Conservation (phyloP, 2,797 vertebrate genomes). For the Anas flavirostris region DNA sequence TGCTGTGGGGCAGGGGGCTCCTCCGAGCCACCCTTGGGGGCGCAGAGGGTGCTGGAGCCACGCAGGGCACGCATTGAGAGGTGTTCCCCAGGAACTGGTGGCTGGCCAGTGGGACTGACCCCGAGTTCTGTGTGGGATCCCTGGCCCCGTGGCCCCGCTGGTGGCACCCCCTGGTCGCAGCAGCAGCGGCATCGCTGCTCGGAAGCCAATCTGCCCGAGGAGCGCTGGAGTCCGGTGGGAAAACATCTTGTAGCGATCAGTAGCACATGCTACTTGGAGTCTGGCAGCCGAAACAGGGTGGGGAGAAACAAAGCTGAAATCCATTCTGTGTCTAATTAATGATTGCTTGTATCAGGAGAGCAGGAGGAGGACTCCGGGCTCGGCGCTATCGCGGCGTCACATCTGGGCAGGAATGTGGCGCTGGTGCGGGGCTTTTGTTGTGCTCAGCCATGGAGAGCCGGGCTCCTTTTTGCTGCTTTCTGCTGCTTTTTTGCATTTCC, state of each 20-base stretch:
- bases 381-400: slow-evolving; percentile 5
- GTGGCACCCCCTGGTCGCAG: not conserved
- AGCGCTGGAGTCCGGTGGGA: not conserved
- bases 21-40: not conserved
- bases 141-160: not conserved
- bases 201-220: not conserved
- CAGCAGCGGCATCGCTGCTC: not conserved
- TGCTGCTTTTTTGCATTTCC: not conserved
- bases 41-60: not conserved
- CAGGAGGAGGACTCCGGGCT: slow-evolving; percentile 22
- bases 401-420: slow-evolving; percentile 56
- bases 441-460: not conserved
- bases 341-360: slow-evolving; percentile 41
- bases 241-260: slow-evolving; percentile 68
- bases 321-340: slow-evolving; percentile 65
- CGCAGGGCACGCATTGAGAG: not conserved
- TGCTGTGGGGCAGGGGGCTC: not conserved
- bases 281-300: slow-evolving; percentile 68
- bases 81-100: not conserved
- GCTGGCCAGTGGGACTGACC: too few relatives aligned
- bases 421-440: slow-evolving; percentile 34
- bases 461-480: not conserved
- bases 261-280: slow-evolving; percentile 71
- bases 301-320: slow-evolving; percentile 64
- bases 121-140: too few relatives aligned